Evolutionary conservation across 2,888 invertebrate species (phyloP).

Genomic region (Eurytoma adleriae): DNA sequence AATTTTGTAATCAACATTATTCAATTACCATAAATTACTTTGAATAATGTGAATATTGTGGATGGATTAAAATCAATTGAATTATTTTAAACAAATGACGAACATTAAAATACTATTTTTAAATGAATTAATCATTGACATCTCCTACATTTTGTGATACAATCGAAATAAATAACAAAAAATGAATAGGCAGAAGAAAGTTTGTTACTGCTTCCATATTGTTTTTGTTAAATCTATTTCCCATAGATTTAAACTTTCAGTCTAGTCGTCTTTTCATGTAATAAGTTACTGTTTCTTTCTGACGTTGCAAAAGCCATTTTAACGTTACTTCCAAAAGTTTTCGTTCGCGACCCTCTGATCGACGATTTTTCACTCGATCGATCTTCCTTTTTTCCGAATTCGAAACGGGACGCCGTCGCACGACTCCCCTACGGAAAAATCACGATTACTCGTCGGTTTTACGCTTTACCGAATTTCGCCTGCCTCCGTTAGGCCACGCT

Average conservation of each 20-base stretch:
- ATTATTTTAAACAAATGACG: too few relatives aligned
- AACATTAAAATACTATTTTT: too few relatives aligned
- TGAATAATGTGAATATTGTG: too few relatives aligned
- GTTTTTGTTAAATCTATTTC: too few relatives aligned
- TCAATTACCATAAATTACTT: too few relatives aligned
- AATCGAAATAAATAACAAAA: neutral
- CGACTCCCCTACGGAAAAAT: slow-evolving; percentile 19
- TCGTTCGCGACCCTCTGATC: neutral
- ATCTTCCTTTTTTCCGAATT: slow-evolving; percentile 19
- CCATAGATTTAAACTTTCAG: neutral
- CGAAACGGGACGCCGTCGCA: neutral
- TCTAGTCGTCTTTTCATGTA: neutral
- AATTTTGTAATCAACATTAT: too few relatives aligned
- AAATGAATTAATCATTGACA: too few relatives aligned
- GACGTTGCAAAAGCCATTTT: neutral
- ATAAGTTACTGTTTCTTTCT: neutral
- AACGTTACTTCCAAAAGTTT: neutral
- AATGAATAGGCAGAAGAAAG: neutral
- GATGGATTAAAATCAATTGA: too few relatives aligned
- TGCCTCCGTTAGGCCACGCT: neutral
- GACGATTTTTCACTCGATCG: slow-evolving; percentile 19
- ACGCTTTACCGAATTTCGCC: slow-evolving; percentile 30
- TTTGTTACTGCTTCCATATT: too few relatives aligned
- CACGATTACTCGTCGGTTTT: slow-evolving; percentile 27
- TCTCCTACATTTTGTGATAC: too few relatives aligned